These are phyloP conservation scores for Naso thynnoides DNA, from an alignment of 2,797 vertebrate genomes.

Conservation along the genomic window DNA sequence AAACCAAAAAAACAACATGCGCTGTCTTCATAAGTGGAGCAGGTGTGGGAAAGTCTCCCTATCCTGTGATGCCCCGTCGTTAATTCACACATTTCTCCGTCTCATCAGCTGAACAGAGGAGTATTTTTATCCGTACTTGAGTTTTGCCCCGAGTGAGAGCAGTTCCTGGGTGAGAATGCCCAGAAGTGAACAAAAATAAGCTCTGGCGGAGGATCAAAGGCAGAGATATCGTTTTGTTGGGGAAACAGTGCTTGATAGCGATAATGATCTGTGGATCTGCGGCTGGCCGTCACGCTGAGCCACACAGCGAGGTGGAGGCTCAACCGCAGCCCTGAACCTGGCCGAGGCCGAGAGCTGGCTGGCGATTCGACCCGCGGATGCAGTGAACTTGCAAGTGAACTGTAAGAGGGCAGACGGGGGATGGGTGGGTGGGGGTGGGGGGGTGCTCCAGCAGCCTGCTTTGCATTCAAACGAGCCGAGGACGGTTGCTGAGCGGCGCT, in stretches of 20 bases:
- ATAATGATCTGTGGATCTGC: slow-evolving; percentile 75
- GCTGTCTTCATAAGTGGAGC: slow-evolving; percentile 13
- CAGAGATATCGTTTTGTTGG: slow-evolving; percentile 70
- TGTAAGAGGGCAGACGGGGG: slow-evolving; percentile 34
- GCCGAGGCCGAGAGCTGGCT: slow-evolving; percentile 28
- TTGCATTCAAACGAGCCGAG: slow-evolving; percentile 54
- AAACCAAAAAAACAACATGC: neutral
- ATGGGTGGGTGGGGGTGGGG: too few species aligned
- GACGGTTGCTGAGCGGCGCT: slow-evolving; percentile 28
- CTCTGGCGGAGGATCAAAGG: slow-evolving; percentile 76
- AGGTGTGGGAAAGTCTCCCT: slow-evolving; percentile 29
- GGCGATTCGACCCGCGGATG: slow-evolving; percentile 52
- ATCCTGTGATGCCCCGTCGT: slow-evolving; percentile 20
- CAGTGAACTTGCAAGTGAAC: slow-evolving; percentile 58
- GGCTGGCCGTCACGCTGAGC: slow-evolving; percentile 54
- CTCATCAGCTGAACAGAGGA: slow-evolving; percentile 50
- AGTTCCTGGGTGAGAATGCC: slow-evolving; percentile 63
- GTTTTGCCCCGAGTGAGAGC: slow-evolving; percentile 49
- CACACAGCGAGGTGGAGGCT: slow-evolving; percentile 46
- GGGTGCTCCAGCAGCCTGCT: slow-evolving; percentile 34
- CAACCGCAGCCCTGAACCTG: slow-evolving; percentile 17
- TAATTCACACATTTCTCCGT: slow-evolving; percentile 55
- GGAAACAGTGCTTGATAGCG: slow-evolving; percentile 72
- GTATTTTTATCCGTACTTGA: slow-evolving; percentile 61
- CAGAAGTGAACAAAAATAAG: slow-evolving; percentile 69